phyloP scores from a whole-genome alignment of 2,888 invertebrate genomes.

The Anthoptus insignis region DNA sequence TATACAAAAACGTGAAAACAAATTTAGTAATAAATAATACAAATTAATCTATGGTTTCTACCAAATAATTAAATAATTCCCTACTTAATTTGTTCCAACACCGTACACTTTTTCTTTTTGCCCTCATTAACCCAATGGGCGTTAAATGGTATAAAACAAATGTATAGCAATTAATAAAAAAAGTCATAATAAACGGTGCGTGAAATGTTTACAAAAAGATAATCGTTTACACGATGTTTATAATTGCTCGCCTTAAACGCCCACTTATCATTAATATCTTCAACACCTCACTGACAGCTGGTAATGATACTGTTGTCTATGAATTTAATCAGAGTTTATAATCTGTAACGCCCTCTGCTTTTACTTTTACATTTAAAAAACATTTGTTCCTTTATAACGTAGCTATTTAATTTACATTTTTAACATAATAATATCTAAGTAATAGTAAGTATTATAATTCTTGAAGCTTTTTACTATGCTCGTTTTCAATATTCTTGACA shows the following conservation, averaged over 20 bases:
- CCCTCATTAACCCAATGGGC: slow-evolving; percentile 11
- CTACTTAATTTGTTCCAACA: slow-evolving; percentile 12
- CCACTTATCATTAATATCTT: slow-evolving; percentile 50
- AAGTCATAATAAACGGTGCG: slow-evolving; percentile 61
- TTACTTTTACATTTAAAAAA: slow-evolving; percentile 28
- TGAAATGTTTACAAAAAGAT: slow-evolving; percentile 64
- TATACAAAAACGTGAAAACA: too few species aligned
- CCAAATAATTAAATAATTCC: not conserved
- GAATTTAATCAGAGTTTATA: slow-evolving; percentile 39
- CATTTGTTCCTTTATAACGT: slow-evolving; percentile 30
- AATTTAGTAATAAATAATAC: too few species aligned
- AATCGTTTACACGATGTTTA: slow-evolving; percentile 67
- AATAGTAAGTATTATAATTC: too few species aligned
- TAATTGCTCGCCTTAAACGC: slow-evolving; percentile 41
- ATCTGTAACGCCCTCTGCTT: slow-evolving; percentile 38
- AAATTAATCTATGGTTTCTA: too few species aligned
- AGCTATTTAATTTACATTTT: slow-evolving; percentile 21
- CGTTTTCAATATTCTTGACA: too few species aligned
- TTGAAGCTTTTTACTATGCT: too few species aligned
- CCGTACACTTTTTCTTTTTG: slow-evolving; percentile 16
- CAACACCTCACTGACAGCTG: slow-evolving; percentile 60
- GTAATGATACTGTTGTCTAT: slow-evolving; percentile 40
- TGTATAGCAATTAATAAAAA: slow-evolving; percentile 44
- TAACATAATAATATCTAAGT: too few species aligned
- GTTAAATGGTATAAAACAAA: slow-evolving; percentile 20